Evolutionary conservation across 2,113 vertebrate genomes (phyloP).

Genomic region (Callithrix jacchus): DNA sequence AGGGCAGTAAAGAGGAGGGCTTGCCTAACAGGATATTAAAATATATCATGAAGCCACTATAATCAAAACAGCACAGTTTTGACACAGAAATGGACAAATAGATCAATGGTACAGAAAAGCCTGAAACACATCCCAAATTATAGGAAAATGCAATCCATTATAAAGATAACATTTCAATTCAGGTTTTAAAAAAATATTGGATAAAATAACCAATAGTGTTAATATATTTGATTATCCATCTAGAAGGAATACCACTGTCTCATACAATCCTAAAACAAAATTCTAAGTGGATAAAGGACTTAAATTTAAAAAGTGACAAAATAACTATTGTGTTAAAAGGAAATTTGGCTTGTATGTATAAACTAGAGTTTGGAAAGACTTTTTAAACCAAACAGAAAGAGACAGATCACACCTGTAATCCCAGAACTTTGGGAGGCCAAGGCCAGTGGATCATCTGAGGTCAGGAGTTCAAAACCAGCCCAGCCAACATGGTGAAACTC

Average conservation of each 20-base stretch:
- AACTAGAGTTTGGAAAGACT: not conserved
- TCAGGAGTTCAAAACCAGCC: too few relatives aligned
- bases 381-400: not conserved
- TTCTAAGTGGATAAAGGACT: not conserved
- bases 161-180: not conserved
- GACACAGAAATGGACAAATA: not conserved
- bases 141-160: not conserved
- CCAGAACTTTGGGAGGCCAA: too few relatives aligned
- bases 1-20: not conserved
- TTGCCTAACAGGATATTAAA: not conserved
- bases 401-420: too few relatives aligned
- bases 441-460: too few relatives aligned
- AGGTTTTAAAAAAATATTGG: not conserved
- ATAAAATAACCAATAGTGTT: not conserved
- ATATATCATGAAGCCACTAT: not conserved
- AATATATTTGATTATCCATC: not conserved
- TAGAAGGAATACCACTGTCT: not conserved
- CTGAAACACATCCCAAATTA: not conserved
- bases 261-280: not conserved
- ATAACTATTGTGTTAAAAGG: not conserved
- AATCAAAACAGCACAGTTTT: not conserved
- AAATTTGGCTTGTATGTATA: not conserved
- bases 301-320: not conserved
- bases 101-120: not conserved
- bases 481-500: too few relatives aligned